Conservation (phyloP, 2,797 vertebrate species). For the Leptatherina wallacei region DNA sequence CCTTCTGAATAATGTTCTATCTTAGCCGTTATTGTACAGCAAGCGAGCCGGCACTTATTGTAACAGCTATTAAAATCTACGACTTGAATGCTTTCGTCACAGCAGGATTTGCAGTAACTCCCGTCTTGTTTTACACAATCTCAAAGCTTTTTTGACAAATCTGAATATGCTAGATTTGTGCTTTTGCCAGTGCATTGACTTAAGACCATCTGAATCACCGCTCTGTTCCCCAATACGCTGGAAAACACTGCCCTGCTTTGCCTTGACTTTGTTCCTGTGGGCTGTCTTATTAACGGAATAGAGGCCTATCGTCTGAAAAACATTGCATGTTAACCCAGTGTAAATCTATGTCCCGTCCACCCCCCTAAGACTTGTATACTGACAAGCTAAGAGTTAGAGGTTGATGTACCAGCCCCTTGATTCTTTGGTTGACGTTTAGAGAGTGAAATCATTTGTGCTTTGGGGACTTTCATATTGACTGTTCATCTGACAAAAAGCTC, state of each 20-base stretch:
- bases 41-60: conserved; percentile 16
- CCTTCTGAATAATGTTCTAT: conserved; percentile 6
- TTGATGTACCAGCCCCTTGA: conserved; percentile 58
- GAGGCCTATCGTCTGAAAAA: conserved; percentile 66
- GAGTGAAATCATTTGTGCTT: conserved; percentile 60
- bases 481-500: conserved; percentile 61
- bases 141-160: conserved; percentile 58
- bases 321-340: conserved; percentile 63
- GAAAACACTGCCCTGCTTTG: conserved; percentile 48
- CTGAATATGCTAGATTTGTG: conserved; percentile 54
- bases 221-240: conserved; percentile 63
- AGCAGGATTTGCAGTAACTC: conserved; percentile 29
- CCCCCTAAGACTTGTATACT: conserved; percentile 46
- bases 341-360: conserved; percentile 39
- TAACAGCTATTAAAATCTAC: conserved; percentile 22
- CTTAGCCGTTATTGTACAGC: conserved; percentile 1
- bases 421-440: conserved; percentile 65
- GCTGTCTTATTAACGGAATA: conserved; percentile 63
- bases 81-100: conserved; percentile 11
- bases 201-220: conserved; percentile 59
- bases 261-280: conserved; percentile 57
- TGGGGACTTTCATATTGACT: conserved; percentile 61
- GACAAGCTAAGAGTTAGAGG: conserved; percentile 56
- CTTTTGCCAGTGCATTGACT: conserved; percentile 54
- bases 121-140: conserved; percentile 46